These are phyloP conservation scores for Campoletis sonorensis DNA, from an alignment of 1,140 invertebrate genomes.

Conservation along the genomic window DNA sequence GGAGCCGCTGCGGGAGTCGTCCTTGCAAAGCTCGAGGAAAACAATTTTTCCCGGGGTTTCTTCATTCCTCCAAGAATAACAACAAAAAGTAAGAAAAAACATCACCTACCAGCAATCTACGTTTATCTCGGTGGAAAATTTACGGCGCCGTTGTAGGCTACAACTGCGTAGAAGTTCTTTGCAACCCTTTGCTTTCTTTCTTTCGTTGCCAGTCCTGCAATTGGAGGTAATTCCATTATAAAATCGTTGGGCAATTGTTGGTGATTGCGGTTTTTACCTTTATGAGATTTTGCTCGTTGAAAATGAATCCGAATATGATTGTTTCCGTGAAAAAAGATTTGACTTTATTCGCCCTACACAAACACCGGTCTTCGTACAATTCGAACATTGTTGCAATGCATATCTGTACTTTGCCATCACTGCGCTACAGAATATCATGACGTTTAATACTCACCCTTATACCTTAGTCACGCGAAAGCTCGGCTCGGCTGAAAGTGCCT, in stretches of 20 bases:
- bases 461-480: conserved; percentile 1
- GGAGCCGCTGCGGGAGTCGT: background rate
- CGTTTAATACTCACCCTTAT: background rate
- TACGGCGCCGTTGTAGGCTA: background rate
- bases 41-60: conserved; percentile 12
- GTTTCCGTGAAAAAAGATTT: background rate
- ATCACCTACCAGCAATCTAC: background rate
- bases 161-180: background rate
- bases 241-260: background rate
- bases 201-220: background rate
- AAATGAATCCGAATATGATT: no score
- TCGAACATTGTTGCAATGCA: background rate
- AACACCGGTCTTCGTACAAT: background rate
- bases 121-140: conserved; percentile 4
- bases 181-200: background rate
- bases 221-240: background rate
- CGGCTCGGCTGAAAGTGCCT: background rate
- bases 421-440: background rate
- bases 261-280: background rate
- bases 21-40: background rate
- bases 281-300: background rate
- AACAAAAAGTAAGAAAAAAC: background rate
- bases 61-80: background rate
- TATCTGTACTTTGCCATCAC: background rate
- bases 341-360: background rate